Evolutionary conservation across 2,113 vertebrate species (phyloP).

Genomic region (Tachycineta bicolor): DNA sequence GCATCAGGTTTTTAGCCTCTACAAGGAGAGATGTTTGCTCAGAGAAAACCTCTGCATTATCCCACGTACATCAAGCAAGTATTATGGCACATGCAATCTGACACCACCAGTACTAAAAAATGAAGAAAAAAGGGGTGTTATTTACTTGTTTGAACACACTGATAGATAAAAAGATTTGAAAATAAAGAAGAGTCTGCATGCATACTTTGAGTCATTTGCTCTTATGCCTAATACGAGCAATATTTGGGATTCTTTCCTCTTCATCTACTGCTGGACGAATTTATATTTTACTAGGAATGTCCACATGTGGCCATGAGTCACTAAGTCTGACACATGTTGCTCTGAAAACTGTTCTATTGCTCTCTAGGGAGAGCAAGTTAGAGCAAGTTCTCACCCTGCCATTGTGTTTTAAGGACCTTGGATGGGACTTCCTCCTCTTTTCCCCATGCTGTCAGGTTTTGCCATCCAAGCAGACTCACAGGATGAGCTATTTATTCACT

Average conservation of each 20-base stretch:
- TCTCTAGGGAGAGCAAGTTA: slow-evolving; percentile 23
- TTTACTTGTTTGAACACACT: neutral
- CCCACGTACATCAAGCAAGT: neutral
- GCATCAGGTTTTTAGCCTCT: neutral
- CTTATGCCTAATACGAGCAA: neutral
- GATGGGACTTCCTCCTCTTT: neutral
- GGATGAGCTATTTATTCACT: neutral
- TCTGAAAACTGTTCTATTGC: slow-evolving; percentile 1
- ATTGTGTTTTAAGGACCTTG: neutral
- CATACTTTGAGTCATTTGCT: neutral
- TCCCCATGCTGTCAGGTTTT: neutral
- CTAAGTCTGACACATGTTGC: slow-evolving; percentile 12
- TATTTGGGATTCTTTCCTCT: slow-evolving; percentile 15
- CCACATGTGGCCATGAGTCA: slow-evolving; percentile 35
- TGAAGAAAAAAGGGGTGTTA: neutral
- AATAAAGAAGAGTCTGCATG: neutral
- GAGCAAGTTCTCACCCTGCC: slow-evolving; percentile 1
- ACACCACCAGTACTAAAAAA: neutral
- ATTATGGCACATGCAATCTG: neutral
- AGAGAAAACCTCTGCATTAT: neutral
- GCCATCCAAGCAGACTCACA: neutral
- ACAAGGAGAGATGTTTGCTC: neutral
- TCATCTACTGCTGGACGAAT: neutral
- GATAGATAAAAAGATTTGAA: neutral
- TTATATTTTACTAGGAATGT: neutral